Base-by-base conservation (phyloP, 2,113 vertebrate species). In the Puma concolor region DNA sequence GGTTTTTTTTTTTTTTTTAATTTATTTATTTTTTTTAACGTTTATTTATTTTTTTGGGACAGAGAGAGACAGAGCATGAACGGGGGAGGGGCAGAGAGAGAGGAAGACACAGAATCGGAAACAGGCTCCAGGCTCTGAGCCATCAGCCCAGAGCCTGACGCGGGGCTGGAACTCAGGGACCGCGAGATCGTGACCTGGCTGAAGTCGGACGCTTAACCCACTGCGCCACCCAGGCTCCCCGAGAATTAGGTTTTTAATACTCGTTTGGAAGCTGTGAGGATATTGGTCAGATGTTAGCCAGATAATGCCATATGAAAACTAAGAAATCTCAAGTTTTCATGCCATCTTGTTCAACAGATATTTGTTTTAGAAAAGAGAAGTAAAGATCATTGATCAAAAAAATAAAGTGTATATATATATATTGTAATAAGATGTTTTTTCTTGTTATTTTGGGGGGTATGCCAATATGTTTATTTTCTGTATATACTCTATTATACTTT, bases 181-280 rank as follows among this genome's bases (percentile, higher is more conserved):
- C n/a, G n/a, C n/a, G n/a, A n/a, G n/a, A n/a, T n/a, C n/a, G n/a
- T n/a, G n/a, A n/a, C n/a, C n/a, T n/a, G n/a, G n/a, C n/a, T n/a
- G n/a, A n/a, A n/a, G n/a, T n/a, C n/a, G n/a, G n/a, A n/a, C n/a
- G n/a, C n/a, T n/a, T n/a, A n/a, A n/a, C n/a, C n/a, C n/a, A n/a
- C n/a, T n/a, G n/a, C n/a, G n/a, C n/a, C n/a, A n/a, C n/a, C n/a
- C n/a, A n/a, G n/a, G n/a, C n/a, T n/a, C n/a, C n/a, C n/a, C 69
- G 50, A 76, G 48, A 95, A 72, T 66, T 97, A 21, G 27, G 52
- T 77, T 88, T 92, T 85, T 90, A 71, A 54, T 84, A 52, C 7
- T 95, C 44, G 4, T 67, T 79, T 86, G 38, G 25, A 88, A 83
- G 11, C 60, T 87, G 60, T 86, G 60, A 71, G 23, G 16, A 10